Evolutionary conservation across 2,797 vertebrate genomes (phyloP).

Genomic region (Phalanger gymnotis): DNA sequence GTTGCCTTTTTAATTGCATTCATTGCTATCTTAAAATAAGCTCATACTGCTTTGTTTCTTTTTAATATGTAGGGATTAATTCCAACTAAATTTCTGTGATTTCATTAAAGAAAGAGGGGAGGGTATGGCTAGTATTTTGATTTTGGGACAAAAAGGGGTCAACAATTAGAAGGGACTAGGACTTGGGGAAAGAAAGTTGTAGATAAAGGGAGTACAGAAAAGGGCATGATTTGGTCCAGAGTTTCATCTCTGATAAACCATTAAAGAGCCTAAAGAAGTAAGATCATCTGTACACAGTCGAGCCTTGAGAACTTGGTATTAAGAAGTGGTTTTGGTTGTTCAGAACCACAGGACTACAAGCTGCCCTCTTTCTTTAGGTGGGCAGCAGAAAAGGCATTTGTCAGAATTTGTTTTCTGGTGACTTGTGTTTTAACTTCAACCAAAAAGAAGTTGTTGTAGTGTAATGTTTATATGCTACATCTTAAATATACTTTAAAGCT

Average conservation of each 20-base stretch:
- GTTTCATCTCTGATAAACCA: not conserved
- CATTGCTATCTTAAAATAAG: not conserved
- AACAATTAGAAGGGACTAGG: not conserved
- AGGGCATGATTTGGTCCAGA: not conserved
- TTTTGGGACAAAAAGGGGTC: not conserved
- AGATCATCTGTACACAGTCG: not conserved
- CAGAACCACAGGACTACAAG: not conserved
- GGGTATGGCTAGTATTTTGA: not conserved
- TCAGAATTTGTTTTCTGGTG: not conserved
- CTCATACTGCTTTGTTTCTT: not conserved
- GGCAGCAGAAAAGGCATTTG: not conserved
- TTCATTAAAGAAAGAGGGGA: not conserved
- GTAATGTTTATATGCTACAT: constrained; percentile 3
- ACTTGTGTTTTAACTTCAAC: not conserved
- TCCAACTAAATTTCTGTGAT: not conserved
- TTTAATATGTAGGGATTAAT: not conserved
- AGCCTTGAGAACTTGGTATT: not conserved
- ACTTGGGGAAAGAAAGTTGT: not conserved
- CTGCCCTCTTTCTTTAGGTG: not conserved
- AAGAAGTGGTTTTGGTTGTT: not conserved
- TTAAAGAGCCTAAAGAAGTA: not conserved
- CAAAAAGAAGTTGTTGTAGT: not conserved
- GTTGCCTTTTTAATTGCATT: not conserved
- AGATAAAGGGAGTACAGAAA: not conserved
- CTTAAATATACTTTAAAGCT: not conserved